Percentiles rank a stretch among this genome's conserved stretches.
Evolutionary conservation across 2,797 vertebrate species (phyloP).

Genomic region (Rhinophrynus dorsalis): DNA sequence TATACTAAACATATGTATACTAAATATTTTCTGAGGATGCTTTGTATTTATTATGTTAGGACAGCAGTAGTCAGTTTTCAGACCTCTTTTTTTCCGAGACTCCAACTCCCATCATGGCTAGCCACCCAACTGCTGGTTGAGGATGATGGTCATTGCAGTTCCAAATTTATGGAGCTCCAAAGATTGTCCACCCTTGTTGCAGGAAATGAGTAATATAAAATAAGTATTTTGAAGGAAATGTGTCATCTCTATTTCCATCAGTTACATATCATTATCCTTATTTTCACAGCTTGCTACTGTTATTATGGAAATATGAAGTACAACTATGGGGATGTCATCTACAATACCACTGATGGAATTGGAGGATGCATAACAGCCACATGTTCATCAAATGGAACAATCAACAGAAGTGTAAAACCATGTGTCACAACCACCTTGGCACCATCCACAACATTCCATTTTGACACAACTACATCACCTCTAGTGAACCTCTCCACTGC

Average conservation of each 20-base stretch:
- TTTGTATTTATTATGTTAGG: no score
- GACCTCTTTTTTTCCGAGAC: no score
- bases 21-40: no score
- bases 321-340: slow-evolving; percentile 62
- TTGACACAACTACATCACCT: neutral
- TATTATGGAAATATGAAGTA: slow-evolving; percentile 64
- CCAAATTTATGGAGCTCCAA: no score
- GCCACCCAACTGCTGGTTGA: no score
- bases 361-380: slow-evolving; percentile 73
- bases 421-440: slow-evolving; percentile 60
- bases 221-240: no score
- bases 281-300: slow-evolving; percentile 76
- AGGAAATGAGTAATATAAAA: no score
- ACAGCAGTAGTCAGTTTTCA: no score
- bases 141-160: no score
- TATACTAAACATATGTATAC: no score
- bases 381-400: slow-evolving; percentile 71
- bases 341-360: slow-evolving; percentile 77
- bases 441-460: slow-evolving; percentile 52
- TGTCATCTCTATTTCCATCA: neutral
- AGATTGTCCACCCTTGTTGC: no score
- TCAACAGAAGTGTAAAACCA: slow-evolving; percentile 52
- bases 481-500: neutral
- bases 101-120: no score
- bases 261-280: neutral